Percentiles rank a stretch among this genome's conserved stretches.
phyloP scores from a whole-genome alignment of 1,140 invertebrate species.

The Potamilus streckersoni region DNA sequence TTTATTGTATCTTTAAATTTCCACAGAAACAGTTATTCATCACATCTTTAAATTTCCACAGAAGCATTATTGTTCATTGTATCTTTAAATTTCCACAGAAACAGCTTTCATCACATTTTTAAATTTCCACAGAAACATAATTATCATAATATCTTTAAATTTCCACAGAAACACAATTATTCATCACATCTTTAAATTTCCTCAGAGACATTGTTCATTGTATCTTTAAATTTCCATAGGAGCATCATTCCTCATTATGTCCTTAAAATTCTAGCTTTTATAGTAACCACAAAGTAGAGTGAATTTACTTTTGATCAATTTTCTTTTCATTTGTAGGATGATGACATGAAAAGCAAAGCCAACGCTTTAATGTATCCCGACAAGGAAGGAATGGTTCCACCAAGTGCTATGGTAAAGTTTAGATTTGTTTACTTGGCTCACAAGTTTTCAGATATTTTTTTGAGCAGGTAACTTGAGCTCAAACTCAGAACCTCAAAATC shows the following conservation, averaged over 20 bases:
- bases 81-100: not conserved
- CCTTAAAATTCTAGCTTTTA: too few relatives aligned
- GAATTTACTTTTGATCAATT: not conserved
- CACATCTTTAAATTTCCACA: too few relatives aligned
- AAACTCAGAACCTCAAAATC: too few relatives aligned
- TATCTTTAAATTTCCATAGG: too few relatives aligned
- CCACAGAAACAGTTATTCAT: too few relatives aligned
- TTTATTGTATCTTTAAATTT: too few relatives aligned
- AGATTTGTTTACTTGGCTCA: too few relatives aligned
- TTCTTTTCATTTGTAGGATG: conserved; percentile 45
- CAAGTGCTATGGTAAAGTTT: conserved; percentile 33
- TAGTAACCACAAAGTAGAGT: not conserved
- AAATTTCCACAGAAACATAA: not conserved
- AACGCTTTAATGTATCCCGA: conserved; percentile 55
- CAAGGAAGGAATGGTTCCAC: conserved; percentile 54
- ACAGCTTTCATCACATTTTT: not conserved
- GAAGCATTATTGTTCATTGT: not conserved
- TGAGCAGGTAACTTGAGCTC: too few relatives aligned
- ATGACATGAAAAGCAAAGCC: conserved; percentile 53
- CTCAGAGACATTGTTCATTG: too few relatives aligned
- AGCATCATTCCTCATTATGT: too few relatives aligned
- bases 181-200: not conserved
- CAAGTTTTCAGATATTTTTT: too few relatives aligned
- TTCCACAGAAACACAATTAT: not conserved
- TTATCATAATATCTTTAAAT: not conserved